These are phyloP conservation scores for Holcopasites calliopsidis DNA, from an alignment of 1,140 invertebrate species.

Conservation along the genomic window DNA sequence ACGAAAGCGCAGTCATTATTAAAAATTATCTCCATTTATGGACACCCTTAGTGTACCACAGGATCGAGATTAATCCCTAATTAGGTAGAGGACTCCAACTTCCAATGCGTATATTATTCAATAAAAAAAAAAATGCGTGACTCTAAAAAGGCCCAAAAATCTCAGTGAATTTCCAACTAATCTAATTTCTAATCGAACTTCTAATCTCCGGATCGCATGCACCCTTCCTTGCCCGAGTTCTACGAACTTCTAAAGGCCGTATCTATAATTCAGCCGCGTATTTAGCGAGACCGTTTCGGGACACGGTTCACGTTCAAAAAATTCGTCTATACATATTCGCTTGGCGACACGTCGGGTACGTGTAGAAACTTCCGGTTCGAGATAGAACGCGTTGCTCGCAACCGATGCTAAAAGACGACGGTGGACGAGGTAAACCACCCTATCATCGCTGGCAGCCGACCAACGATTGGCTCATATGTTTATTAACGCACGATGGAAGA, in stretches of 20 bases:
- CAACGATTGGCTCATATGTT: slow-evolving; percentile 45
- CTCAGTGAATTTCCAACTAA: too few relatives aligned
- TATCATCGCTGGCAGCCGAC: slow-evolving; percentile 33
- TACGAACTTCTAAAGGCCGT: background rate
- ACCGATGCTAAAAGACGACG: slow-evolving; percentile 27
- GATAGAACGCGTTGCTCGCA: background rate
- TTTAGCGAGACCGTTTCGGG: background rate
- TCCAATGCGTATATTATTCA: too few relatives aligned
- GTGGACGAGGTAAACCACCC: slow-evolving; percentile 46
- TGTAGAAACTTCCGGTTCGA: slow-evolving; percentile 1
- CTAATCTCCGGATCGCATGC: too few relatives aligned
- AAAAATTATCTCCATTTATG: too few relatives aligned
- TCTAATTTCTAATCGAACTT: too few relatives aligned
- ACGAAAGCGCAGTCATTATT: too few relatives aligned
- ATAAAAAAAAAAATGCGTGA: too few relatives aligned
- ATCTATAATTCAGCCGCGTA: background rate
- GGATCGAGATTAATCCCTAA: too few relatives aligned
- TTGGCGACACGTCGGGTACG: background rate
- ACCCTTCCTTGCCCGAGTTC: background rate
- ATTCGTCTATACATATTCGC: background rate
- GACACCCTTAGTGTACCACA: too few relatives aligned
- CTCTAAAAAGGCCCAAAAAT: too few relatives aligned
- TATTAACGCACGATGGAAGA: slow-evolving; percentile 42
- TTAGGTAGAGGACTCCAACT: too few relatives aligned
- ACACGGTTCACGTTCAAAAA: background rate